Percentiles rank a stretch among this genome's conserved stretches.
phyloP scores from a whole-genome alignment of 2,113 vertebrate genomes.

The Polypterus bichir region DNA sequence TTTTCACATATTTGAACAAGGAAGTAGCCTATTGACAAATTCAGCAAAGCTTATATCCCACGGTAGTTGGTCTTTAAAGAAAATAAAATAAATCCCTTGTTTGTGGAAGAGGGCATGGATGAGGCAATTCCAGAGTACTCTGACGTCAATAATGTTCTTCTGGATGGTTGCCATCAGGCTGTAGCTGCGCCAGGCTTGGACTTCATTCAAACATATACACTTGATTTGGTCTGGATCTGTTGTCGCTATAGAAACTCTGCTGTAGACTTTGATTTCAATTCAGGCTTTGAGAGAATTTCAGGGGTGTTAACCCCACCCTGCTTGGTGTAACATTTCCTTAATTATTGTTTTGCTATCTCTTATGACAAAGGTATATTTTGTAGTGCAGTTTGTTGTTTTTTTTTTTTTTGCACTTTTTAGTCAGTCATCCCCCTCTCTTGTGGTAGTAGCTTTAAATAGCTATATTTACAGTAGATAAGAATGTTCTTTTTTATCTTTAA shows the following conservation, averaged over 20 bases:
- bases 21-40: no score
- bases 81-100: constrained; percentile 48
- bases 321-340: background rate
- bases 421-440: no score
- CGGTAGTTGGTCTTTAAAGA: background rate
- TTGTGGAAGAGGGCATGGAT: constrained; percentile 58
- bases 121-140: constrained; percentile 50
- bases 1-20: no score
- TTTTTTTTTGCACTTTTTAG: no score
- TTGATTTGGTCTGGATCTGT: constrained; percentile 24
- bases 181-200: constrained; percentile 22
- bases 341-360: constrained; percentile 4
- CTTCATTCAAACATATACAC: constrained; percentile 12
- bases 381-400: background rate
- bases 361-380: background rate
- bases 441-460: no score
- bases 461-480: no score
- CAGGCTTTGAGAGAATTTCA: constrained; percentile 3
- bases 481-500: no score
- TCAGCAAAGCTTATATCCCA: no score
- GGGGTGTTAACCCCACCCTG: background rate
- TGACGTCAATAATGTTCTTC: constrained; percentile 67
- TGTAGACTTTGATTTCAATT: constrained; percentile 35
- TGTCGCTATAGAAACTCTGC: constrained; percentile 27
- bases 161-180: constrained; percentile 45